These are phyloP conservation scores for Arvicanthis niloticus DNA, from an alignment of 2,113 vertebrate genomes.

Conservation along the genomic window DNA sequence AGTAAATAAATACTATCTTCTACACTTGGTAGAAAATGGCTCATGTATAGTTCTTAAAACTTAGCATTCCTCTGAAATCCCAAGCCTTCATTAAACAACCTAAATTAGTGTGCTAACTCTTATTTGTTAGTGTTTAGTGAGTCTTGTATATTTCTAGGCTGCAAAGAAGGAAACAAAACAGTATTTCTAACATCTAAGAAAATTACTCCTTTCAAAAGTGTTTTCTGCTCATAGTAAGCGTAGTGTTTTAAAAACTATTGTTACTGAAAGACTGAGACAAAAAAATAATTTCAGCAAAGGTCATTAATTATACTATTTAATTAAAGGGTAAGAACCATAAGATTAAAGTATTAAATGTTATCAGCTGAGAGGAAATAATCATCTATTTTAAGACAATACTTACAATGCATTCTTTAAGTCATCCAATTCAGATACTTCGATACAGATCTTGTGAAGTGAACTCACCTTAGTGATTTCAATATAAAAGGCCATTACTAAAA, in stretches of 20 bases:
- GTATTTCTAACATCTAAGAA: not conserved
- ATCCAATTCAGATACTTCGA: not conserved
- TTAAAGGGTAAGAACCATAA: not conserved
- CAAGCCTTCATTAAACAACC: not conserved
- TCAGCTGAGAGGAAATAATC: not conserved
- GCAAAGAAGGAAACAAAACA: not conserved
- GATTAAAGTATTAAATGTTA: constrained; percentile 9
- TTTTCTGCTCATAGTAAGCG: not conserved
- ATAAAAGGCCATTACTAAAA: not conserved
- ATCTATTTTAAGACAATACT: not conserved
- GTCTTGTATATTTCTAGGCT: not conserved
- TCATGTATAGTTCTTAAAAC: not conserved
- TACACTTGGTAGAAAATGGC: not conserved
- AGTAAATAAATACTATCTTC: not conserved
- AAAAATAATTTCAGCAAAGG: constrained; percentile 3
- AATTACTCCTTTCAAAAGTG: not conserved
- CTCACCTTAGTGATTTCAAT: not conserved
- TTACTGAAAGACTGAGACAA: not conserved
- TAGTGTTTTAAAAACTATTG: not conserved
- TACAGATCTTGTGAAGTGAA: not conserved
- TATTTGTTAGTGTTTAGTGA: not conserved
- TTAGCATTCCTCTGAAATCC: not conserved
- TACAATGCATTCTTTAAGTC: not conserved
- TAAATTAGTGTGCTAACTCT: not conserved
- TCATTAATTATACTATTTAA: not conserved